Percentiles rank a stretch among this genome's conserved stretches.
Evolutionary conservation across 2,797 vertebrate species (phyloP).

Genomic region (Chaetophractus vellerosus): DNA sequence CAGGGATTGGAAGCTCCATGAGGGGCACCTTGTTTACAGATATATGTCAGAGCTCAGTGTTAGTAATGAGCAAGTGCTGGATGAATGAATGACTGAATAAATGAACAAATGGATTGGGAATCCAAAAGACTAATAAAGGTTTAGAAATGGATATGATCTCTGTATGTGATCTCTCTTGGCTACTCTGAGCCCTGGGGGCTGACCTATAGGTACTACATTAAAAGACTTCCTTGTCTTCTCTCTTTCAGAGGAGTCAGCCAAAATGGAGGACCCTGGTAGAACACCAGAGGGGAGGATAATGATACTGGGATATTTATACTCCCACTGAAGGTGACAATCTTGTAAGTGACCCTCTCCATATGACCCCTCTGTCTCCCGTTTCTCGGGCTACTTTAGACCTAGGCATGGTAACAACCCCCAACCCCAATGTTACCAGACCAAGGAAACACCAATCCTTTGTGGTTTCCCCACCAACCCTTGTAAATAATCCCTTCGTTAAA

Average conservation of each 20-base stretch:
- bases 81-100: background rate
- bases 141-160: background rate
- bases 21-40: background rate
- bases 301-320: background rate
- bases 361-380: background rate
- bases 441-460: background rate
- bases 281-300: background rate
- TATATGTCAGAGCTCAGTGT: background rate
- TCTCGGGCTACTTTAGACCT: background rate
- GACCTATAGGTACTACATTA: background rate
- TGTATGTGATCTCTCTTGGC: background rate
- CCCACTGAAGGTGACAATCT: background rate
- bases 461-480: background rate
- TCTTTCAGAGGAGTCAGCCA: background rate
- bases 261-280: background rate
- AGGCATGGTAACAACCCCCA: background rate
- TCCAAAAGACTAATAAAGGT: background rate
- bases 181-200: background rate
- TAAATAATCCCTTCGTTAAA: constrained; percentile 49
- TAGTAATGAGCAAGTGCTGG: background rate
- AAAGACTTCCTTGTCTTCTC: background rate
- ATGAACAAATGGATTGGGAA: background rate
- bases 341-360: background rate
- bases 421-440: background rate
- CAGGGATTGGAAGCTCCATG: background rate